These are phyloP conservation scores for Sialia sialis DNA, from an alignment of 2,113 vertebrate genomes.

Conservation along the genomic window DNA sequence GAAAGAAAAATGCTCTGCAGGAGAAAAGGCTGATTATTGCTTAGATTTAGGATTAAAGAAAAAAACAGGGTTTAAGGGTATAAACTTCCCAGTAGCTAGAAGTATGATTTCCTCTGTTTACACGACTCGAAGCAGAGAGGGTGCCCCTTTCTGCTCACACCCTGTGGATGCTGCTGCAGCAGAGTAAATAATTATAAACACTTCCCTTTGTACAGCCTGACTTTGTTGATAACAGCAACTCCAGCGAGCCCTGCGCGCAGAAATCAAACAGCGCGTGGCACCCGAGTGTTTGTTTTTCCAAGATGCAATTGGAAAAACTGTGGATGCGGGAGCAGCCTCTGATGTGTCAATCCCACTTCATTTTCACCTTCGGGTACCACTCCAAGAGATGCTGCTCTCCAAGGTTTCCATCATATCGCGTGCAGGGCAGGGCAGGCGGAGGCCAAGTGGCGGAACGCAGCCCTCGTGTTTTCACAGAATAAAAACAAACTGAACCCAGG, in stretches of 20 bases:
- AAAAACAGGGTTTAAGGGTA: neutral
- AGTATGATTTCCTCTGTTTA: neutral
- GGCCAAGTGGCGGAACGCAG: neutral
- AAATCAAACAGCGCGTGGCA: neutral
- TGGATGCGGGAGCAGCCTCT: neutral
- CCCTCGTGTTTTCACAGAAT: neutral
- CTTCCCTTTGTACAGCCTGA: neutral
- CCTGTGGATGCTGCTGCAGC: neutral
- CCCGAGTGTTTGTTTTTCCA: neutral
- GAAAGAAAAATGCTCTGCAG: neutral
- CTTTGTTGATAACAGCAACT: neutral
- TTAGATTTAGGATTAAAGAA: neutral
- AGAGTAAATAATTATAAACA: conserved; percentile 35
- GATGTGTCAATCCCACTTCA: neutral
- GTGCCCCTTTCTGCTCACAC: conserved; percentile 3
- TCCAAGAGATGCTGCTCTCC: neutral
- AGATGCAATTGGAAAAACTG: neutral
- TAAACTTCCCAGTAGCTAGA: neutral
- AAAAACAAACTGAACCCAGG: neutral
- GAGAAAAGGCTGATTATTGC: neutral
- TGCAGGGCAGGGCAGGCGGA: neutral
- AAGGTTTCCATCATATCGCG: neutral
- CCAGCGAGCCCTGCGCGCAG: neutral
- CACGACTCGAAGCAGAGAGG: neutral
- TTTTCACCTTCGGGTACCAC: neutral